Base-by-base conservation (phyloP, 2,797 vertebrate genomes). In the Halcyon leucocephala region DNA sequence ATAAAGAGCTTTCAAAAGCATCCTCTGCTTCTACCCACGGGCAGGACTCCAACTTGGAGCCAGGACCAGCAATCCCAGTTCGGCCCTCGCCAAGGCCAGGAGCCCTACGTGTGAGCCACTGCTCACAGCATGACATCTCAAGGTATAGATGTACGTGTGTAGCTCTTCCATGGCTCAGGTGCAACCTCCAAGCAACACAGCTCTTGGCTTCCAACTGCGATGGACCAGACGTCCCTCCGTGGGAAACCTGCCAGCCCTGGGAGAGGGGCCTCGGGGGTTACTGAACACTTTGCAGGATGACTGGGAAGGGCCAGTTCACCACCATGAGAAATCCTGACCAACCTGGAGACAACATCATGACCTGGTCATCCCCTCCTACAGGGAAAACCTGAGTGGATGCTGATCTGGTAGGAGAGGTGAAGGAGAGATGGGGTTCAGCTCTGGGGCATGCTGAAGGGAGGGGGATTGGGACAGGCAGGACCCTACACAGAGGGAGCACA, bases 141-240 rank as follows among this genome's bases (percentile, higher is more conserved):
- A 13, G 0, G 1, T 9, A 10, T 0, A 6, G 54, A 31, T 4
- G 4, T 11, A 16, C 0, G 1, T 11, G 0, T 2, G 11, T 0
- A 54, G 19, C 51, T 37, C 61, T 58, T 49, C 60, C 61, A 28
- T 18, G 0, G 33, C 17, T 10, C n/a, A n/a, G 22, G 5, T 6
- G 14, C 16, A 29, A 28, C 22, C 35, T 48, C 46, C 41, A 28
- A 22, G 20, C 25, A 17, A 7, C 0, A 2, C 31, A 58, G 29
- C 42, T 49, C 35, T 22, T 12, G 65, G 60, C 60, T 28, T 17
- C 37, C 11, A 31, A 0, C 17, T 13, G 64, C 5, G 57, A 48
- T 2, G 39, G 55, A 54, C 1, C 54, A 72, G 72, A 9, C 2
- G 1, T 37, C 41, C 42, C 70, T 52, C 11, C 3, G 28, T 3